phyloP scores from a whole-genome alignment of 1,140 invertebrate genomes.

The Pantala flavescens region DNA sequence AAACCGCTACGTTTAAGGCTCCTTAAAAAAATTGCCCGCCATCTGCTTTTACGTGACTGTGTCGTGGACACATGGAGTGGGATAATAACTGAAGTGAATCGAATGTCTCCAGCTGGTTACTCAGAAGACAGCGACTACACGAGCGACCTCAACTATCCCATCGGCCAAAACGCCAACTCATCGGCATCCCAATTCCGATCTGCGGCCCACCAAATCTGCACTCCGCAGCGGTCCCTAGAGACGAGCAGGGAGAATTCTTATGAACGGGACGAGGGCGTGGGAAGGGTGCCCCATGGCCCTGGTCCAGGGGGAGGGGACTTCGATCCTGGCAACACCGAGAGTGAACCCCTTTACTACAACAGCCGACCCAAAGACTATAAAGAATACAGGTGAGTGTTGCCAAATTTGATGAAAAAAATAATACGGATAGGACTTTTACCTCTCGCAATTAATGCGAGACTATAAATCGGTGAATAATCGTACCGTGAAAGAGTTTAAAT shows the following conservation, averaged over 20 bases:
- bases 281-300: constrained; percentile 38
- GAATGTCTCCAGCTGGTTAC: constrained; percentile 63
- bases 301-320: constrained; percentile 43
- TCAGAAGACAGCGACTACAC: constrained; percentile 97
- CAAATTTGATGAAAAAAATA: no score
- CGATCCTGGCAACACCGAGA: constrained; percentile 37
- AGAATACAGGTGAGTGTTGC: constrained; percentile 35
- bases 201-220: constrained; percentile 63
- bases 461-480: no score
- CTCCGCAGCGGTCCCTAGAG: constrained; percentile 66
- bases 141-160: constrained; percentile 89
- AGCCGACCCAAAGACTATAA: constrained; percentile 64
- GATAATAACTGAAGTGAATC: no score
- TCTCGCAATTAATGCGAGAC: no score
- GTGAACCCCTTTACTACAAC: constrained; percentile 83
- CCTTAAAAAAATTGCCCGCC: no score
- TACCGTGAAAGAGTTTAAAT: no score
- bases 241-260: constrained; percentile 74
- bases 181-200: constrained; percentile 72
- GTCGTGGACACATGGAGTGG: no score
- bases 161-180: constrained; percentile 75
- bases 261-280: constrained; percentile 57
- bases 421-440: no score
- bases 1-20: no score
- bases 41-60: no score